Evolutionary conservation across 1,140 invertebrate species (phyloP), one percentile per base, ranked within the genome.

Genomic region (Bombus difficillimus): DNA sequence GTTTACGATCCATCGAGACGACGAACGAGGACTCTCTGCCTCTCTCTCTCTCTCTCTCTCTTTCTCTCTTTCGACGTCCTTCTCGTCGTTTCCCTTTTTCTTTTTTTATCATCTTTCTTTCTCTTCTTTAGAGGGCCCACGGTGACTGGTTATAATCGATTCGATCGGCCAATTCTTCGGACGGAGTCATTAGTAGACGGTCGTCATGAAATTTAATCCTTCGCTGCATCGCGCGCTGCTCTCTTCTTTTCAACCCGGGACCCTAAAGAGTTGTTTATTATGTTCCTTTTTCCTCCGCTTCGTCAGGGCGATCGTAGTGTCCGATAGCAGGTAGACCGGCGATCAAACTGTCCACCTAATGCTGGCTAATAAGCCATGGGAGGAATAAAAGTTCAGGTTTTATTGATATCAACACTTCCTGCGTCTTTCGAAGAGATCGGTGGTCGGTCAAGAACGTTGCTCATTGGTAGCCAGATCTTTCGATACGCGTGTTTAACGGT

Each of bases 111-210:
- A 0, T 41, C 9, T 9, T 9, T 72, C 69, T n/a, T 6, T 72
- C 15, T 72, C 71, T 73, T 6, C 32, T 79, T n/a, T 34, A 34
- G 25, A 32, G 9, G 75, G 34, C 22, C 88, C 47, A 53, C 47
- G 73, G 53, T 75, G 73, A 80, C 81, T 79, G 82, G 86, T 87
- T 87, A 90, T 90, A 89, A 90, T 89, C 89, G 79, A 90, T 90
- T 89, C 86, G 89, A 90, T 89, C 89, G 82, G 89, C 88, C 89
- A 87, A 90, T 90, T 89, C 88, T 74, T 90, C 89, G 71, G 88
- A 79, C 86, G 86, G 75, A 66, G 79, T 90, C 89, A 72, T 89
- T 87, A 81, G 81, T 81, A 76, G 81, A 86, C 86, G 77, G 78
- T 83, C 79, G 84, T 84, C 85, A 80, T 85, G 88, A 90, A 90